These are phyloP conservation scores for Oncorhynchus nerka DNA, from an alignment of 2,113 vertebrate genomes.

Conservation along the genomic window DNA sequence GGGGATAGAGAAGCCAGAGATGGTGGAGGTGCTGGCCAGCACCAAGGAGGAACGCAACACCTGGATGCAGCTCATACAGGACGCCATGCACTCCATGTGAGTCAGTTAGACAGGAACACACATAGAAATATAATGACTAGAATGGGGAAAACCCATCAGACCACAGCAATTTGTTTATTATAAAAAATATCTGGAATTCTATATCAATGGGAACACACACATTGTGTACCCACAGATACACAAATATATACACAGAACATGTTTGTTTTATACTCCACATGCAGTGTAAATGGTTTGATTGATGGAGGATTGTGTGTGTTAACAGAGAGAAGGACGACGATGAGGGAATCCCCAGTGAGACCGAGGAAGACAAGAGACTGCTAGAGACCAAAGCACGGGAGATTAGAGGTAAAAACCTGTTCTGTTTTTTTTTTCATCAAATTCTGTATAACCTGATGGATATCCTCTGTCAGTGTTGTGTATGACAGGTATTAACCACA, in stretches of 20 bases:
- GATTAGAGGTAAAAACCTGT: slow-evolving; percentile 76
- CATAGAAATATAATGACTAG: neutral
- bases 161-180: no score
- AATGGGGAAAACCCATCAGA: no score
- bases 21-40: slow-evolving; percentile 89
- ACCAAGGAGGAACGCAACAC: slow-evolving; percentile 89
- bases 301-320: neutral
- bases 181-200: no score
- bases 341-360: slow-evolving; percentile 89
- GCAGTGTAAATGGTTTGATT: neutral
- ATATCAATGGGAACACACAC: no score
- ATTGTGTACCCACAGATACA: no score
- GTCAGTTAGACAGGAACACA: slow-evolving; percentile 35
- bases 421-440: neutral
- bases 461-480: neutral
- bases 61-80: slow-evolving; percentile 87
- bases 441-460: neutral
- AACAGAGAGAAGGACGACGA: slow-evolving; percentile 89
- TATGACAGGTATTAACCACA: neutral
- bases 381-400: slow-evolving; percentile 82
- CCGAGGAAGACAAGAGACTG: slow-evolving; percentile 85
- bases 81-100: slow-evolving; percentile 84
- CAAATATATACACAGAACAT: no score
- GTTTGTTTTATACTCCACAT: neutral
- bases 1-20: slow-evolving; percentile 81